phyloP scores from a whole-genome alignment of 2,797 vertebrate genomes.

The Takifugu rubripes region DNA sequence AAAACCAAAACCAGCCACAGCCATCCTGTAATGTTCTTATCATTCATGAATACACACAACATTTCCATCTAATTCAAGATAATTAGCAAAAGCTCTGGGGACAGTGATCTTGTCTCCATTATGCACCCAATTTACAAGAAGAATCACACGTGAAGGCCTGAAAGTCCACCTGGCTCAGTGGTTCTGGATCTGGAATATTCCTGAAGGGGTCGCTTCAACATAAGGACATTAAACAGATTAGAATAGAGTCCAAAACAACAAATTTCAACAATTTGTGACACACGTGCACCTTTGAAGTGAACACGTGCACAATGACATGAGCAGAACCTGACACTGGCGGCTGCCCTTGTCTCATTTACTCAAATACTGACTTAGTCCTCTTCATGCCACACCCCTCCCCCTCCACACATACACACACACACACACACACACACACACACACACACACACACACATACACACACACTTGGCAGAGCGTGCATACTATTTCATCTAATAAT shows the following conservation, averaged over 20 bases:
- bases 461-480: slow-evolving; percentile 32
- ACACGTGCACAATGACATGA: too few species aligned
- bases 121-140: slow-evolving; percentile 30
- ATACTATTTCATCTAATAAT: slow-evolving; percentile 59
- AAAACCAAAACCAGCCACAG: slow-evolving; percentile 16
- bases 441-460: not conserved
- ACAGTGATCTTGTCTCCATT: too few species aligned
- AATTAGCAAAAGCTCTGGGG: too few species aligned
- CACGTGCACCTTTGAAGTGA: slow-evolving; percentile 24
- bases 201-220: slow-evolving; percentile 1
- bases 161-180: slow-evolving; percentile 32
- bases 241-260: slow-evolving; percentile 42
- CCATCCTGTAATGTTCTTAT: too few species aligned
- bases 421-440: slow-evolving; percentile 1
- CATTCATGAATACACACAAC: too few species aligned
- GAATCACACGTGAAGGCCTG: slow-evolving; percentile 33
- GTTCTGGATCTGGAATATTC: not conserved
- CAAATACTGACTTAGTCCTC: not conserved
- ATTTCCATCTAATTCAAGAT: too few species aligned
- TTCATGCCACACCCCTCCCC: too few species aligned
- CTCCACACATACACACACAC: not conserved
- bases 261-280: slow-evolving; percentile 44
- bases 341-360: not conserved
- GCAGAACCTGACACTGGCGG: too few species aligned
- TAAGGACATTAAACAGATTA: slow-evolving; percentile 34